phyloP scores from a whole-genome alignment of 23 tunicate species.

The Aplidium turbinatum region DNA sequence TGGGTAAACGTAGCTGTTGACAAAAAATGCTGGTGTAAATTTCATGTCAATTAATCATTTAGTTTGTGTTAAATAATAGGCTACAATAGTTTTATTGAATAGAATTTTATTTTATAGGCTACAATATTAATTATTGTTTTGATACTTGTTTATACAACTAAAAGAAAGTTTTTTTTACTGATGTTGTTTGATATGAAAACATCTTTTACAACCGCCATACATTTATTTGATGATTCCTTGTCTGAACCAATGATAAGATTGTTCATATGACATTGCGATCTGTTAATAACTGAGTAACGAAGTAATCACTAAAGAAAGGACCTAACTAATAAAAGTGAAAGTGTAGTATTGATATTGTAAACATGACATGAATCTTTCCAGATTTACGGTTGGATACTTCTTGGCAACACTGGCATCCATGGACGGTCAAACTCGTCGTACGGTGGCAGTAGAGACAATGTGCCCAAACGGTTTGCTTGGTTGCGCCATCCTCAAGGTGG shows the following conservation, averaged over 20 bases:
- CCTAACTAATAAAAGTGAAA: background rate
- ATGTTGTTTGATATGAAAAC: no score
- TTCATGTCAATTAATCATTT: background rate
- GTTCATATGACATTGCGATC: no score
- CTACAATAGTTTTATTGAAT: no score
- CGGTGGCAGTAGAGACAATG: slow-evolving; percentile 61
- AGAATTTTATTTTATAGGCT: no score
- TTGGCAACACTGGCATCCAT: slow-evolving; percentile 18
- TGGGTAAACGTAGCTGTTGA: background rate
- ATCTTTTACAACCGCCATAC: no score
- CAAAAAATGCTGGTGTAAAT: no score
- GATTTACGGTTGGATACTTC: slow-evolving; percentile 34
- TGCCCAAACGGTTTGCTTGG: slow-evolving; percentile 57
- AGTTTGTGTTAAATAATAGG: no score
- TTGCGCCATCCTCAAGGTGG: slow-evolving; percentile 40
- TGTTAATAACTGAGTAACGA: no score
- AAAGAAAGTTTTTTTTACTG: no score
- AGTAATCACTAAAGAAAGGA: background rate
- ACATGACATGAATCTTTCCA: slow-evolving; percentile 3
- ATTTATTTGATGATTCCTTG: background rate
- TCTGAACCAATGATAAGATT: no score
- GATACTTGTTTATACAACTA: no score
- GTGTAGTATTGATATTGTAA: background rate
- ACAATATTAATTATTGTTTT: no score
- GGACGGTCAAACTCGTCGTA: slow-evolving; percentile 31